phyloP scores from a whole-genome alignment of 2,797 vertebrate species.

The Cirrhinus molitorella region DNA sequence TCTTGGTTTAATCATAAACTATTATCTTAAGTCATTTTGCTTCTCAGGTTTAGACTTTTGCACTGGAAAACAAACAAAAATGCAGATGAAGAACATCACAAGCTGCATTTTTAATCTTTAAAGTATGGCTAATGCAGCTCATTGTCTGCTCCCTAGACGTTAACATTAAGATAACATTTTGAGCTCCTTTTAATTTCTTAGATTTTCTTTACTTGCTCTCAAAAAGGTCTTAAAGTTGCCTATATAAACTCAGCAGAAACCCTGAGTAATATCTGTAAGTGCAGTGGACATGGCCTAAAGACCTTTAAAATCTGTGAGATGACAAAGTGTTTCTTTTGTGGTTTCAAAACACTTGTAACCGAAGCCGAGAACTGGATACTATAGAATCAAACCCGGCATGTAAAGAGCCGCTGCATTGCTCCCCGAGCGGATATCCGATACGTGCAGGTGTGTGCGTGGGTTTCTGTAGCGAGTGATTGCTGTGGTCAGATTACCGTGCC shows the following conservation, averaged over 20 bases:
- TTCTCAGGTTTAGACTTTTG: not conserved
- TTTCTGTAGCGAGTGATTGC: conserved; percentile 36
- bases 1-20: not conserved
- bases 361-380: conserved; percentile 46
- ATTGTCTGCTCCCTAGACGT: not conserved
- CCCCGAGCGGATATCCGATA: conserved; percentile 49
- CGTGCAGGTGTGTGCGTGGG: conserved; percentile 40
- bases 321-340: conserved; percentile 54
- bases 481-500: conserved; percentile 59
- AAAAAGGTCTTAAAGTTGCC: not conserved
- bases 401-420: conserved; percentile 47
- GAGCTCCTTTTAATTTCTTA: not conserved
- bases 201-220: not conserved
- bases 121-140: not conserved
- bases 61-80: not conserved
- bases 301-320: conserved; percentile 41
- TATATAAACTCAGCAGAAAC: not conserved
- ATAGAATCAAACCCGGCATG: conserved; percentile 46
- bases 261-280: not conserved
- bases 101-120: no score
- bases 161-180: not conserved
- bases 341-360: conserved; percentile 44
- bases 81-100: no score
- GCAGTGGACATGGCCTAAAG: not conserved
- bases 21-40: not conserved